Conservation (phyloP, 2,113 vertebrate genomes). For the Apaloderma vittatum region DNA sequence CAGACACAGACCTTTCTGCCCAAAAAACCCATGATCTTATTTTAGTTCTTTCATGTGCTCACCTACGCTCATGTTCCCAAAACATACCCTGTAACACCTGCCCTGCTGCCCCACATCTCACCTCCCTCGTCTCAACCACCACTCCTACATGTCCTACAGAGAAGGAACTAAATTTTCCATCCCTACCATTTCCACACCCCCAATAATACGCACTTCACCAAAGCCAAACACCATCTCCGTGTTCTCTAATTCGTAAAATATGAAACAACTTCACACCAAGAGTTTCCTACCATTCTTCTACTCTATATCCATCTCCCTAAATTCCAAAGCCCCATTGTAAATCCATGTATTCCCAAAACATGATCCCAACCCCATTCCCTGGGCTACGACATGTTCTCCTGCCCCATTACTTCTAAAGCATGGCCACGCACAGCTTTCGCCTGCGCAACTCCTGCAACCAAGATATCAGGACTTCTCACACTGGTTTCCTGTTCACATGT, state of each 20-base stretch:
- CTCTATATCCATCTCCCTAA: background rate
- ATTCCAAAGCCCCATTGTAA: background rate
- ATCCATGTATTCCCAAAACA: background rate
- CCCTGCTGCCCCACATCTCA: background rate
- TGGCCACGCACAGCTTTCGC: background rate
- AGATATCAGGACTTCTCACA: background rate
- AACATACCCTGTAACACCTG: background rate
- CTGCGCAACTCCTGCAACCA: background rate
- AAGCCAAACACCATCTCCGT: background rate
- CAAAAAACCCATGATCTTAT: rapidly evolving
- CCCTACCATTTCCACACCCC: rapidly evolving
- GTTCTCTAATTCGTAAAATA: background rate
- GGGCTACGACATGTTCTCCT: background rate
- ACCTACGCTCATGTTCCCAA: background rate
- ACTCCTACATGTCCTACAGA: background rate
- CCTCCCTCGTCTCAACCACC: background rate
- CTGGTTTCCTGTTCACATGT: background rate
- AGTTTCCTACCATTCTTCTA: background rate
- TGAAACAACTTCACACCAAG: background rate
- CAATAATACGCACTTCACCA: background rate
- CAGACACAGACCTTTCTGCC: background rate
- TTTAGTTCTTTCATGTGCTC: background rate
- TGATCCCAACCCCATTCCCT: background rate
- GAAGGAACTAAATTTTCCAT: background rate
- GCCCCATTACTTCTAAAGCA: background rate